phyloP scores from a whole-genome alignment of 2,888 invertebrate genomes.

The Thereva nobilitata region DNA sequence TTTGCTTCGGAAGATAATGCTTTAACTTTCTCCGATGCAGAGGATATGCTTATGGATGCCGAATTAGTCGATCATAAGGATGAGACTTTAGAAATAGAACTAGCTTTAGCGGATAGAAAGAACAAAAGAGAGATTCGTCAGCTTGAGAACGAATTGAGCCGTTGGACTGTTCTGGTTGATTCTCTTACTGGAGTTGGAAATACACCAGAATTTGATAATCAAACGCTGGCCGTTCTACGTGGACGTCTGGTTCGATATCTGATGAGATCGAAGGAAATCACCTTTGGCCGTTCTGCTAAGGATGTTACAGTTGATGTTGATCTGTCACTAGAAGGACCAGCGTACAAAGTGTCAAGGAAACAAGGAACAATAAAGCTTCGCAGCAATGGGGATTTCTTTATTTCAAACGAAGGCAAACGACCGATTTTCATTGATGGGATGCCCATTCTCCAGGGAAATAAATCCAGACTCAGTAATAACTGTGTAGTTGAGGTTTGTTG shows the following conservation, averaged over 20 bases:
- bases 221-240: conserved; percentile 88
- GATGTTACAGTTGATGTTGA: conserved; percentile 93
- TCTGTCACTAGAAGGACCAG: conserved; percentile 89
- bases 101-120: conserved; percentile 72
- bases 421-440: conserved; percentile 93
- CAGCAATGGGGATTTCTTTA: conserved; percentile 92
- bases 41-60: conserved; percentile 83
- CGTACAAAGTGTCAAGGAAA: conserved; percentile 88
- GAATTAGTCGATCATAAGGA: conserved; percentile 80
- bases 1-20: conserved; percentile 67
- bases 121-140: conserved; percentile 85
- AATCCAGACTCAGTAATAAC: conserved; percentile 89
- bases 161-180: conserved; percentile 93
- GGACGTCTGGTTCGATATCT: conserved; percentile 91
- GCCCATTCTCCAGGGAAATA: conserved; percentile 85
- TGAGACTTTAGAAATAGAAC: conserved; percentile 78
- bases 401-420: conserved; percentile 92
- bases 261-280: conserved; percentile 93
- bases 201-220: conserved; percentile 87
- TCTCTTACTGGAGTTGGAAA: conserved; percentile 79
- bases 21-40: conserved; percentile 86
- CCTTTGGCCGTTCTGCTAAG: conserved; percentile 86
- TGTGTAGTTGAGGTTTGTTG: conserved; percentile 77
- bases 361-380: conserved; percentile 89
- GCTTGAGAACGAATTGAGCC: conserved; percentile 83